Conservation (phyloP, 2,888 invertebrate genomes). For the Cosmopolites sordidus region DNA sequence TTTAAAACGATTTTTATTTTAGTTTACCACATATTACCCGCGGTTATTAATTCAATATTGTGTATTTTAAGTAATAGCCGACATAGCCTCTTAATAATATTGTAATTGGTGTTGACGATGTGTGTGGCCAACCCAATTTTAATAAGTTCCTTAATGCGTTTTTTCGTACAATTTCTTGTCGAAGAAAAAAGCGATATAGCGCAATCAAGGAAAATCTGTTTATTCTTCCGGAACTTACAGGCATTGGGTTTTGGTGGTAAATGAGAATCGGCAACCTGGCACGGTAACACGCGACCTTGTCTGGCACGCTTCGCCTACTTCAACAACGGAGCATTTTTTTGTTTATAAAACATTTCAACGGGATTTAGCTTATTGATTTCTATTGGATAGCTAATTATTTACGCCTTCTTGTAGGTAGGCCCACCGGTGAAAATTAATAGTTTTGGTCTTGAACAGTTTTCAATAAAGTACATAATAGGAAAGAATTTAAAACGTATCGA, state of each 20-base stretch:
- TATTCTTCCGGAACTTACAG: too few relatives aligned
- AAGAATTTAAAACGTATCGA: too few relatives aligned
- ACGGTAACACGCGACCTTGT: background rate
- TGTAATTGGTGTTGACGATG: conserved; percentile 21
- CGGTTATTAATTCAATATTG: background rate
- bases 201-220: too few relatives aligned
- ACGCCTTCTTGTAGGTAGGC: conserved; percentile 1
- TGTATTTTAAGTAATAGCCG: conserved; percentile 13
- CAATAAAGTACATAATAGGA: too few relatives aligned
- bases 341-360: background rate
- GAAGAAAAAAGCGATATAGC: too few relatives aligned
- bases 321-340: background rate
- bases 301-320: background rate
- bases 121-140: conserved; percentile 19
- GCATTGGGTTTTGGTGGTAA: too few relatives aligned
- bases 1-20: conserved; percentile 22
- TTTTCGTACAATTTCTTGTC: too few relatives aligned
- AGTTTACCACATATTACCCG: background rate
- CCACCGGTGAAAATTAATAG: background rate
- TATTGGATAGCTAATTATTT: conserved; percentile 1
- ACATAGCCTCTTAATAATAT: conserved; percentile 20
- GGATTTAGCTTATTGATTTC: background rate
- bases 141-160: background rate
- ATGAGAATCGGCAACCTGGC: background rate
- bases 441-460: too few relatives aligned